Base-by-base conservation (phyloP, 2,888 invertebrate species). In the Epistrophe grossulariae region DNA sequence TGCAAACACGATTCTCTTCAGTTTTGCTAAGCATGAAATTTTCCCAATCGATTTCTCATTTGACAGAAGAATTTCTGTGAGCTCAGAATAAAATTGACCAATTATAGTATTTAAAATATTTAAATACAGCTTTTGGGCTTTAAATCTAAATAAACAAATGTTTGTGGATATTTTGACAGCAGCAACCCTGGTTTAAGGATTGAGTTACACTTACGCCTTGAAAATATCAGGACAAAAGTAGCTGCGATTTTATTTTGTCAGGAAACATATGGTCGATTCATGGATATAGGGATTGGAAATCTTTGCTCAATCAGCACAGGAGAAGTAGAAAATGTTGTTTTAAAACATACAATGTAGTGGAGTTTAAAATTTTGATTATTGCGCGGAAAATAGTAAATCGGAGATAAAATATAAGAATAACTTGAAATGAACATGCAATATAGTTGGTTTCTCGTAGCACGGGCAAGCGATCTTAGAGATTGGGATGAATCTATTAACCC, bases 321-420 rank as follows among this genome's bases (percentile, higher is more conserved):
- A 17, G 43, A 73, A 17, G 43, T 60, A 1, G 3, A 52, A 76
- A 55, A 84, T 80, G 70, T 66, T 31, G 17, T 64, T 24, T 68
- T n/a, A 77, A 19, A 80, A 57, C 5, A 28, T 72, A 84, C 72
- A 77, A 73, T 84, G 84, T 81, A 70, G 77, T 70, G 48, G 70
- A 19, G 11, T 38, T 31, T 24, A 9, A 40, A 59, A 55, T 28
- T 66, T 72, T 84, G 84, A 84, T 77, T 72, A 76, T 71, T 84
- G 38, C 59, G 48, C 50, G 70, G 35, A 24, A 24, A 50, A 19
- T 55, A 40, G 74, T 35, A 62, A 79, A 45, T 60, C 40, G 28
- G 79, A 72, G 71, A 84, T 76, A 84, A 76, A 77, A 72, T 68
- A 19, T 35, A 59, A 64, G 38, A 43, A 71, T 60, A 62, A 76